These are phyloP conservation scores for Pogonomyrmex californicus DNA, from an alignment of 1,140 invertebrate species.

Conservation along the genomic window DNA sequence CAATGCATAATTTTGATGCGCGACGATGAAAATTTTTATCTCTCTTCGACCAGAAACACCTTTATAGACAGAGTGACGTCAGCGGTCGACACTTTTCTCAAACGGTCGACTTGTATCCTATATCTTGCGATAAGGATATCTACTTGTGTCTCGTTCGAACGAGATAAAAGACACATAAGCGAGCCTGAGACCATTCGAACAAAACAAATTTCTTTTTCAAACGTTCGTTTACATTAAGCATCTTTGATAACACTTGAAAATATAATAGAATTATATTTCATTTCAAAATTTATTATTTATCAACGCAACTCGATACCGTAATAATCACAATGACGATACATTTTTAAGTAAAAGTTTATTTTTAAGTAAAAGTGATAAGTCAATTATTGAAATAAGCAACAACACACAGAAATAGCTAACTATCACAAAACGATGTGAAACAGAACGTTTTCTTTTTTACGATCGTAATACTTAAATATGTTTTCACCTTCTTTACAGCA, in stretches of 20 bases:
- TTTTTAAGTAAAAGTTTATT: not conserved
- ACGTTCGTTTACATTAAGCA: not conserved
- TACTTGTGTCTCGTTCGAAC: constrained; percentile 46
- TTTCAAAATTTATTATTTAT: not conserved
- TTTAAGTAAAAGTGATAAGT: constrained; percentile 18
- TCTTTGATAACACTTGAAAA: not conserved
- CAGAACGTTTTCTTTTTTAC: not conserved
- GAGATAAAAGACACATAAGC: constrained; percentile 61
- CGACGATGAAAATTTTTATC: constrained; percentile 41
- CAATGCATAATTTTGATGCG: constrained; percentile 2
- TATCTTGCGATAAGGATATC: constrained; percentile 74
- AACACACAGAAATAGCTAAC: not conserved
- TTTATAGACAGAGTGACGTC: constrained; percentile 50
- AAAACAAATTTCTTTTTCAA: constrained; percentile 9
- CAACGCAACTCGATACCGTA: not conserved
- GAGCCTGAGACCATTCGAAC: not conserved
- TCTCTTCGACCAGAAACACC: not conserved
- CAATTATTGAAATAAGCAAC: constrained; percentile 10
- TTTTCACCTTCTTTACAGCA: not conserved
- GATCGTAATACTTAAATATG: not conserved
- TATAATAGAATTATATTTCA: constrained; percentile 13
- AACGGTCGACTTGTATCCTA: constrained; percentile 26
- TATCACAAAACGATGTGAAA: not conserved
- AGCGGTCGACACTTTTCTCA: constrained; percentile 25
- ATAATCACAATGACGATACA: not conserved